Evolutionary conservation across 2,113 vertebrate species (phyloP).

Genomic region (Cavia porcellus): DNA sequence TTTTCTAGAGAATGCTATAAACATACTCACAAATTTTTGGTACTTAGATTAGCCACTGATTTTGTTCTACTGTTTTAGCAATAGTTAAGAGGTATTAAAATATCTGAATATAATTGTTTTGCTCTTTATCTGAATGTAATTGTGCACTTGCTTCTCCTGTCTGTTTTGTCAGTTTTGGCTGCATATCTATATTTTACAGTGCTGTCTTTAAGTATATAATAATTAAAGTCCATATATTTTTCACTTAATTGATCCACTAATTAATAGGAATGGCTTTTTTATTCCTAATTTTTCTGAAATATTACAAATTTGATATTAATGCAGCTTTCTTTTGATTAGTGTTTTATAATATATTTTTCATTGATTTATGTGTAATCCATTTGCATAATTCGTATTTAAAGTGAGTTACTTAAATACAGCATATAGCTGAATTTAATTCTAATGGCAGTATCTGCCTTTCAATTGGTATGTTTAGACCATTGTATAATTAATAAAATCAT

Average conservation of each 20-base stretch:
- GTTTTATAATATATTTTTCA: background rate
- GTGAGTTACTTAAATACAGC: background rate
- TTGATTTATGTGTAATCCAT: background rate
- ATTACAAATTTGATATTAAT: background rate
- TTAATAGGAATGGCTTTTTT: constrained; percentile 7
- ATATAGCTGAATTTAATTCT: background rate
- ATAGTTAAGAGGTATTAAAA: background rate
- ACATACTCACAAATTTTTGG: background rate
- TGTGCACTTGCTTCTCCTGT: background rate
- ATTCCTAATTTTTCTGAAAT: background rate
- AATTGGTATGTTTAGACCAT: background rate
- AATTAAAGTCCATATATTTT: background rate
- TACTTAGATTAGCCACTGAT: background rate
- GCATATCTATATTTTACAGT: background rate
- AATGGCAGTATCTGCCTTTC: background rate
- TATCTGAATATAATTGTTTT: background rate
- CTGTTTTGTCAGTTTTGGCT: background rate
- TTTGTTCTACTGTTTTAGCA: background rate
- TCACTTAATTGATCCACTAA: background rate
- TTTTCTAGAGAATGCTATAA: background rate
- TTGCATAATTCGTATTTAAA: background rate
- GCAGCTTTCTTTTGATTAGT: constrained; percentile 1
- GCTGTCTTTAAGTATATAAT: background rate
- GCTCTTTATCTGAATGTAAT: background rate
- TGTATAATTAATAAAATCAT: background rate